Evolutionary conservation across 2,797 vertebrate genomes (phyloP).

Genomic region (Urophycis tenuis): DNA sequence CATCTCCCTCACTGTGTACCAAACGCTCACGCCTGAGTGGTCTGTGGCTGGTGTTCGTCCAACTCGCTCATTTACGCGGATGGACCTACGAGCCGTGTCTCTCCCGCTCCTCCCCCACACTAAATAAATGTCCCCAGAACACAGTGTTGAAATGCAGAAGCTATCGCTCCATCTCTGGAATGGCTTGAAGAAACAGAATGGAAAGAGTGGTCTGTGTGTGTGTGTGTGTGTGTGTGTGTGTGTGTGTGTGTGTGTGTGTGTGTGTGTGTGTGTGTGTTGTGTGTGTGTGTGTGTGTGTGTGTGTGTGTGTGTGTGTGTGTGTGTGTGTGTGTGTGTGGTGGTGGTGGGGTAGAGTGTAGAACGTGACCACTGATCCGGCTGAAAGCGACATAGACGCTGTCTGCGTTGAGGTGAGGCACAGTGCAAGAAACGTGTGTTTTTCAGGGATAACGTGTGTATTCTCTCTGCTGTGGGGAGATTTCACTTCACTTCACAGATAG

Average conservation of each 20-base stretch:
- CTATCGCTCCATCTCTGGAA: conserved; percentile 12
- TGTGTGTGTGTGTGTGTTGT: no score
- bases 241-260: no score
- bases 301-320: no score
- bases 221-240: no score
- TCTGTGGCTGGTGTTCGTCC: conserved; percentile 32
- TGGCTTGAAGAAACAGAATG: conserved; percentile 6
- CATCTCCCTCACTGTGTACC: conserved; percentile 10
- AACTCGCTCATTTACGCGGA: background rate
- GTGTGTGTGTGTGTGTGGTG: background rate
- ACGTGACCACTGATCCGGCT: background rate
- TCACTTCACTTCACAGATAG: background rate
- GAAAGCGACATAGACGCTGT: background rate
- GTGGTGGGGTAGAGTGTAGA: background rate
- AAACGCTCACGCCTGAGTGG: conserved; percentile 23
- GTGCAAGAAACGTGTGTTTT: background rate
- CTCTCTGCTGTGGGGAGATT: background rate
- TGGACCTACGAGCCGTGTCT: background rate
- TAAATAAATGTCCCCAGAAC: no score
- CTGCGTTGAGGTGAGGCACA: background rate
- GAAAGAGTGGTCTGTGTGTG: background rate
- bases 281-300: no score
- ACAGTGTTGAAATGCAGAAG: conserved; percentile 9
- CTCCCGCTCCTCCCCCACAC: background rate
- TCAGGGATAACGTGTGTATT: background rate